A percentile compares a stretch with the other conserved stretches of the same genome.
These are phyloP conservation scores for Pelodytes ibericus DNA, from an alignment of 2,797 vertebrate genomes.

Conservation along the genomic window DNA sequence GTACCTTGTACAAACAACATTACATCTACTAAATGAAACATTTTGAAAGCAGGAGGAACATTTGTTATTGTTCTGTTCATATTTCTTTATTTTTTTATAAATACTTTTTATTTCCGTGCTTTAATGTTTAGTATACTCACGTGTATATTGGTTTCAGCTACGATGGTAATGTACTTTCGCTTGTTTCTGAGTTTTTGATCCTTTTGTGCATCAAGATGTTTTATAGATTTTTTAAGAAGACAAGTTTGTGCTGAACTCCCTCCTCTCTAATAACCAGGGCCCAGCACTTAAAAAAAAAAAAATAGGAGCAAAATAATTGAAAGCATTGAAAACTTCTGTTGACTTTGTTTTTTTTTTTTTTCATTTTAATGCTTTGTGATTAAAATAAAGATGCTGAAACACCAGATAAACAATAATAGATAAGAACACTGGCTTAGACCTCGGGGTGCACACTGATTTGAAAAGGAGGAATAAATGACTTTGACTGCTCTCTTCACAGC, in stretches of 20 bases:
- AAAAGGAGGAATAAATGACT: constrained; percentile 48
- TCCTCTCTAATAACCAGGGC: constrained; percentile 1
- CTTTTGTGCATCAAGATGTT: constrained; percentile 3
- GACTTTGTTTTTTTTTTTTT: neutral
- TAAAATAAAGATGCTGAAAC: constrained; percentile 46
- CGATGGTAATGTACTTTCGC: neutral
- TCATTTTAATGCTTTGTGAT: constrained; percentile 30
- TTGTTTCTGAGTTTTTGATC: neutral
- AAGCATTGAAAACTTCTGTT: constrained; percentile 8
- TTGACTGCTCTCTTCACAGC: constrained; percentile 39
- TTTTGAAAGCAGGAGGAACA: neutral
- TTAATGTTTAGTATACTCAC: neutral
- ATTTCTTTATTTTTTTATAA: neutral
- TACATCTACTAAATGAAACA: neutral
- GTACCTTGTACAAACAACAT: too few species aligned
- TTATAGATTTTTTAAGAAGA: neutral
- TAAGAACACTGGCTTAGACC: constrained; percentile 25
- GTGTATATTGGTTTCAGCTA: neutral
- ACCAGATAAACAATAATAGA: constrained; percentile 41
- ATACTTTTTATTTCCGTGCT: too few species aligned
- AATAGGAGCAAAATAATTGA: constrained; percentile 26
- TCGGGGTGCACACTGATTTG: constrained; percentile 44
- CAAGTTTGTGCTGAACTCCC: neutral
- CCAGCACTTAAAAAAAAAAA: constrained; percentile 9
- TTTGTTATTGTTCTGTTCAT: neutral